Conservation (phyloP, 1,140 invertebrate genomes). For the Drosophila erecta region DNA sequence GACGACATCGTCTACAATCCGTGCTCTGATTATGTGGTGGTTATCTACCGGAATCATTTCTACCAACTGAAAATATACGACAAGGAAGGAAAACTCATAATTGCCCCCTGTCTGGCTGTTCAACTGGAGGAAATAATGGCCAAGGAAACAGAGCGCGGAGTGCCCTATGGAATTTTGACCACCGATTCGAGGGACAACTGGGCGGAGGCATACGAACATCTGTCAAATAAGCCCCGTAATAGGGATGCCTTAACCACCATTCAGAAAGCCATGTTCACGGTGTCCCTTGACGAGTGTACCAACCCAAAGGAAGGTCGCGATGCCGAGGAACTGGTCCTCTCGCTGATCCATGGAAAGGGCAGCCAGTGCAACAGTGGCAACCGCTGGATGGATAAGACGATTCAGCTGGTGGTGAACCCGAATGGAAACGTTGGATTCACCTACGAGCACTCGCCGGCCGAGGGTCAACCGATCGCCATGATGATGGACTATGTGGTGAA, state of each 20-base stretch:
- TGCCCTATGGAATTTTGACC: conserved; percentile 92
- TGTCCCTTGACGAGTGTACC: conserved; percentile 91
- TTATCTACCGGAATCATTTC: conserved; percentile 93
- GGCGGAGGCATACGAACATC: conserved; percentile 89
- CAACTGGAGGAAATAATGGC: conserved; percentile 86
- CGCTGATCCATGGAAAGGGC: conserved; percentile 90
- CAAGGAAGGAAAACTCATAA: conserved; percentile 84
- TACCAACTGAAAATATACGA: conserved; percentile 91
- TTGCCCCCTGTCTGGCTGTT: conserved; percentile 41
- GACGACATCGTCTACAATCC: conserved; percentile 89
- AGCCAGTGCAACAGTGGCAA: conserved; percentile 89
- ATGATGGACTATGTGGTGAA: conserved; percentile 92
- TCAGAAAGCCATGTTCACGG: conserved; percentile 91
- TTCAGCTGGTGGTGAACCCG: conserved; percentile 93
- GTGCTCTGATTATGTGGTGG: conserved; percentile 89
- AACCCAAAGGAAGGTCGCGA: conserved; percentile 82
- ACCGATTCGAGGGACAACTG: conserved; percentile 93
- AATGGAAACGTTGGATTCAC: conserved; percentile 94
- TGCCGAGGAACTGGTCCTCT: conserved; percentile 86
- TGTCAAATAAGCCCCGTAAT: conserved; percentile 88
- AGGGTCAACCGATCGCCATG: conserved; percentile 94
- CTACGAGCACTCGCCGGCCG: conserved; percentile 97
- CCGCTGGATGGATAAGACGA: conserved; percentile 95
- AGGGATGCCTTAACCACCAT: conserved; percentile 87
- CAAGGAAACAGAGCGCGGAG: conserved; percentile 81